Evolutionary conservation across 2,888 invertebrate species (phyloP).

Genomic region (Aporophyla lueneburgensis): DNA sequence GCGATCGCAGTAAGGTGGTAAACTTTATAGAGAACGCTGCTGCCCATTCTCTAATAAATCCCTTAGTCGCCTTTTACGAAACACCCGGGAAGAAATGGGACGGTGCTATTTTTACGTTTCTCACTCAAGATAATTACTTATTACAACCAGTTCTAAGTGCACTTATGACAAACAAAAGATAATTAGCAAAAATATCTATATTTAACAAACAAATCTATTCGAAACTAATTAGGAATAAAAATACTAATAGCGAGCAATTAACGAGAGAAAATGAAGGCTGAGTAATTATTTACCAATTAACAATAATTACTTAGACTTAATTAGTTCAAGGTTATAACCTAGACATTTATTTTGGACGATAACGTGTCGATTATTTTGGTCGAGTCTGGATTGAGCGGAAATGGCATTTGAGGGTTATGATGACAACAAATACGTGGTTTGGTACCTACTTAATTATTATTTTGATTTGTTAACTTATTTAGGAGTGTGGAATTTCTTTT

Average conservation of each 20-base stretch:
- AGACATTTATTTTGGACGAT: constrained; percentile 48
- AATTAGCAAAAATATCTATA: constrained; percentile 1
- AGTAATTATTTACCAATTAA: constrained; percentile 47
- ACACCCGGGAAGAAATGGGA: too few relatives aligned
- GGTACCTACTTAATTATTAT: not conserved
- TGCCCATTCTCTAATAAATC: too few relatives aligned
- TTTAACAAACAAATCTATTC: constrained; percentile 12
- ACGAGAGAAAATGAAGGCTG: constrained; percentile 24
- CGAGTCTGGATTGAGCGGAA: constrained; percentile 29
- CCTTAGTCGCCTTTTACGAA: too few relatives aligned
- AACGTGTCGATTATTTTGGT: constrained; percentile 9
- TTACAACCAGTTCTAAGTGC: too few relatives aligned
- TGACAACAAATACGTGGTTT: constrained; percentile 7
- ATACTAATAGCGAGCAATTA: constrained; percentile 8
- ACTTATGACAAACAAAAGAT: not conserved
- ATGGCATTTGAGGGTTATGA: constrained; percentile 3
- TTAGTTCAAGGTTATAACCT: constrained; percentile 58
- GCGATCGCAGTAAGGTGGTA: too few relatives aligned
- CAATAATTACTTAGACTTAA: constrained; percentile 8
- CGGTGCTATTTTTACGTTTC: too few relatives aligned
- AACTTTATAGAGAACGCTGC: too few relatives aligned
- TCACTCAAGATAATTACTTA: too few relatives aligned
- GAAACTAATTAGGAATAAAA: constrained; percentile 12
- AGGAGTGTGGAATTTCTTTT: not conserved
- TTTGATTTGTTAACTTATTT: not conserved